Conservation (phyloP, 2,797 vertebrate genomes). For the Fringilla coelebs region DNA sequence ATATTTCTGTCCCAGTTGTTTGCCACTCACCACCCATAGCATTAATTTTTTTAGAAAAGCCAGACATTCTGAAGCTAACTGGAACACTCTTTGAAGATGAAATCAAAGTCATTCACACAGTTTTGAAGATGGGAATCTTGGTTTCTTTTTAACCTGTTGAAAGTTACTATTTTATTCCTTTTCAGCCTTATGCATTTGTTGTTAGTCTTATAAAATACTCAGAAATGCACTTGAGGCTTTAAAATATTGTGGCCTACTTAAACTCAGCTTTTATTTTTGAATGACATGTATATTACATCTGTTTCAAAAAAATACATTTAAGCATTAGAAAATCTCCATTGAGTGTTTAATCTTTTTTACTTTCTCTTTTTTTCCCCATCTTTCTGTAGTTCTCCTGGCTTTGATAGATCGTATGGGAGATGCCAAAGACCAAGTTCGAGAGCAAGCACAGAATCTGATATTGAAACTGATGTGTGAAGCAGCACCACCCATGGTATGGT, state of each 20-base stretch:
- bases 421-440: slow-evolving; percentile 94
- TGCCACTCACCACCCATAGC: background rate
- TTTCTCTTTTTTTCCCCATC: background rate
- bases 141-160: background rate
- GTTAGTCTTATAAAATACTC: background rate
- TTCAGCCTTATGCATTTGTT: background rate
- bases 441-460: slow-evolving; percentile 90
- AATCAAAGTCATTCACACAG: background rate
- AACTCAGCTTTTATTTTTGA: background rate
- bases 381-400: slow-evolving; percentile 82
- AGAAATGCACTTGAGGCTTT: background rate
- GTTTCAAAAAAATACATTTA: background rate
- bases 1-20: background rate
- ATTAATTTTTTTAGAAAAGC: background rate
- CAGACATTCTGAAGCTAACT: background rate
- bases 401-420: slow-evolving; percentile 95
- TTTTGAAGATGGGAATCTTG: background rate
- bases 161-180: background rate
- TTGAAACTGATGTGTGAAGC: slow-evolving; percentile 89
- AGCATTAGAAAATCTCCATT: background rate
- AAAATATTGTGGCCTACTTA: background rate
- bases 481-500: slow-evolving; percentile 87
- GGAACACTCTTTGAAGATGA: background rate
- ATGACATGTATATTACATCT: background rate
- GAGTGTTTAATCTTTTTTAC: background rate